Evolutionary conservation across 2,888 invertebrate genomes (phyloP), one percentile per base, ranked within the genome.

Genomic region (Ganaspis brasiliensis): DNA sequence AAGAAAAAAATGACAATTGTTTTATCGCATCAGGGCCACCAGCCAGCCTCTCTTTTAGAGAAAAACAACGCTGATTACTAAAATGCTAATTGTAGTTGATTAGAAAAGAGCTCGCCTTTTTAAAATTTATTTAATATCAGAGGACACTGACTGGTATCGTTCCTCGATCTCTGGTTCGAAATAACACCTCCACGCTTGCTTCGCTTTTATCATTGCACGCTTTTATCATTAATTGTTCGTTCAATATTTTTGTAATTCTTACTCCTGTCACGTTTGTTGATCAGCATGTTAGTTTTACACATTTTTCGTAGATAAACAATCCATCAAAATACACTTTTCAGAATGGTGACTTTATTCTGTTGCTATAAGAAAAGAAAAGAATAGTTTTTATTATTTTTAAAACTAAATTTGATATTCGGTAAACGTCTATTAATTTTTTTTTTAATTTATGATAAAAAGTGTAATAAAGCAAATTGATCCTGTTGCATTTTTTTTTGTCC

Each of bases 21-120:
- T 37, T 55, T 10, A 24, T 74, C 19, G 79, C 78, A 78, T 77
- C 78, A 78, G 79, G 78, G 81, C 83, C 83, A 83, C 83, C 83
- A 83, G 83, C 77, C 83, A 83, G 83, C 83, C 83, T 72, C 56
- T 72, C 24, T 35, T 21, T 55, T 40, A 14, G 37, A 37, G 45
- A 52, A 52, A 37, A 63, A 21, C 35, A 14, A 8, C 37, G 40
- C 24, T 45, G 67, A 67, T 35, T 26, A 57, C 19, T 63, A 63
- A 67, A n/a, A 49, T 24, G 45, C 67, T 67, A 67, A 24, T 67
- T 24, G 63, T 67, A 67, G 67, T 24, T 24, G n/a, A 49, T 49
- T 67, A 67, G 67, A 67, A 45, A 21, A 67, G 24, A 45, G 45
- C 63, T 63, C 45, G 24, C 45, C 45, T 67, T 45, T 24, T 45